Base-by-base conservation (phyloP, 2,113 vertebrate genomes). In the Bubo scandiacus region DNA sequence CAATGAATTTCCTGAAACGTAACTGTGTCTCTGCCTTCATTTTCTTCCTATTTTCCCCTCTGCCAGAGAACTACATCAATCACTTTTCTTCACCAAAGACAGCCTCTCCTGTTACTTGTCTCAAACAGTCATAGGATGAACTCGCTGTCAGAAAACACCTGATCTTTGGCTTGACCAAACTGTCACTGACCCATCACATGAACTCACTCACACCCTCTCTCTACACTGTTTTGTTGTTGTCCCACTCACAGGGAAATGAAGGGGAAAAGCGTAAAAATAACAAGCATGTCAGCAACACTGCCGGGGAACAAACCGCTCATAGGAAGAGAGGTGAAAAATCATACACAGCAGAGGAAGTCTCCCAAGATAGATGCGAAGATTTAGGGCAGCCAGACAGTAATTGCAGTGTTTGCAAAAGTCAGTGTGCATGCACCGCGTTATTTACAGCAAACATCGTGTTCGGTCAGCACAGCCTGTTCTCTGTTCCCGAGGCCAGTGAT, bases 341-440 rank as follows among this genome's bases (percentile, higher is more conserved):
- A 38, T 23, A 59, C 23, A 17, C 38, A 81, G 61, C 47, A 78
- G 55, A 74, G 59, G 54, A 83, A 78, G 36, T 30, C 90, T 93
- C 86, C 59, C 0, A 10, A 88, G 90, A 94, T 78, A 66, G 88
- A 90, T 36, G 90, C 11, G 40, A 78, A 94, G 90, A 93, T 90
- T 89, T 75, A 87, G 86, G 63, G 75, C 92, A 92, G 77, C 9
- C 86, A 75, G 71, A 13, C 77, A 55, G 61, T 79, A 95, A 95
- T 36, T 92, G 92, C 92, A 81, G 80, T 6, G 1, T 47, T 63
- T 93, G 86, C 90, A 92, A 54, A 94, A 96, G 90, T 40, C 86
- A 16, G n/a, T 2, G 34, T 73, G 86, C 59, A 32, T 16, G 67
- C 67, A 26, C 49, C 3, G 11, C 30, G 0, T 58, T 82, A 82